Base-by-base conservation (phyloP, 2,113 vertebrate genomes). In the Gymnobelideus leadbeateri region DNA sequence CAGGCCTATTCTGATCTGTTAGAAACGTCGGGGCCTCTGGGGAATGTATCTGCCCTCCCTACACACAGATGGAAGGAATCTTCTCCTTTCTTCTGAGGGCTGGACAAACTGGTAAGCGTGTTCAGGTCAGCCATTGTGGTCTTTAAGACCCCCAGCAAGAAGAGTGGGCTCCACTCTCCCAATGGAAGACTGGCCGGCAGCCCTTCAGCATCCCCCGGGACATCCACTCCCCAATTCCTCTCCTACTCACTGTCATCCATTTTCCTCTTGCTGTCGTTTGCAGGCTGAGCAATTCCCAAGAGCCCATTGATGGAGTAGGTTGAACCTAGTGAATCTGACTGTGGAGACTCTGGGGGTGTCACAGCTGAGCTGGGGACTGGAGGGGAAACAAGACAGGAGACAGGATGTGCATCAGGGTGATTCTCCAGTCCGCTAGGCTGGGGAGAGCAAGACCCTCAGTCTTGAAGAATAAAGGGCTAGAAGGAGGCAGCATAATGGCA, bases 301-400 rank as follows among this genome's bases (percentile, higher is more conserved):
- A 99, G 98, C 49, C 99, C 99, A 0, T 98, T 99, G 98, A 99
- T 99, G 97, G 99, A 99, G 98, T 99, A 99, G 94, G 99, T 99
- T 93, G 99, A 99, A 93, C 99, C 99, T 97, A 99, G 97, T 28
- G 99, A 99, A 97, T 99, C 99, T 0, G 99, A 99, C 94, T 99
- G 99, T 0, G 99, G 99, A 23, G 99, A 99, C 97, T 99, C 99
- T 0, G 99, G 99, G 50, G 99, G 99, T 0, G 99, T 99, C 77
- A 99, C 99, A 0, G 99, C 99, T 0, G 99, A 99, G 96, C 99
- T 99, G 97, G 99, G 99, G 93, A 99, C 99, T 99, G 96, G 49
- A 37, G 93, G 25, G 92, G 52, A 43, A 93, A 89, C 21, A 94
- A 28, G 49, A 84, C 6, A 84, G 52, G 47, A 1, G 37, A 95